Conservation (phyloP, 2,113 vertebrate species). For the Piprites chloris region DNA sequence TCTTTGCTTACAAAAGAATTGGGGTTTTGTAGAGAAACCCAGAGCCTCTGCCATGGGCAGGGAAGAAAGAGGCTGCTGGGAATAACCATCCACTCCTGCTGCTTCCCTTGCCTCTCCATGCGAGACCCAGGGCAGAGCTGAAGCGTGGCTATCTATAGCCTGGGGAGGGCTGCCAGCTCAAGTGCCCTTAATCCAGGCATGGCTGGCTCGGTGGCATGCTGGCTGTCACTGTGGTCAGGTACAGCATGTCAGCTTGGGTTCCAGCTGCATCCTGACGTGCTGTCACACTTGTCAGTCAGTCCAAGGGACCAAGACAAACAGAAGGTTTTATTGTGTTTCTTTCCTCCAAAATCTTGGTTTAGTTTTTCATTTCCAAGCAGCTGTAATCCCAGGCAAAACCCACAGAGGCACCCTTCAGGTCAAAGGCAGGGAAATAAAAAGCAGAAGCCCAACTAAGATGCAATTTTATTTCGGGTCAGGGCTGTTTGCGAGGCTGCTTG, state of each 20-base stretch:
- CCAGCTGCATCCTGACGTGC: not conserved
- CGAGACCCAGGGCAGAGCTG: accelerated
- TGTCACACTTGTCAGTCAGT: not conserved
- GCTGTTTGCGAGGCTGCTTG: not conserved
- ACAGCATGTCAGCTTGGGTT: not conserved
- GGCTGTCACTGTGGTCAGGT: not conserved
- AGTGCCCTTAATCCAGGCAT: accelerated
- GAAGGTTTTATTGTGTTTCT: not conserved
- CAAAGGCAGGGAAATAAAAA: not conserved
- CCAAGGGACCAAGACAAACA: not conserved
- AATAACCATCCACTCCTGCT: not conserved
- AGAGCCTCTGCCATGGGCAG: not conserved
- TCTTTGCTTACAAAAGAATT: not conserved
- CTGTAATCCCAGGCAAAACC: not conserved
- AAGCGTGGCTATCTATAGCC: not conserved
- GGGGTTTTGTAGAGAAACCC: not conserved
- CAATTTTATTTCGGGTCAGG: not conserved
- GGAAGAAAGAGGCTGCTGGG: accelerated
- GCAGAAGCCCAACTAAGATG: not conserved
- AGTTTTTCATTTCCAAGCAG: not conserved
- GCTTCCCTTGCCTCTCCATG: not conserved
- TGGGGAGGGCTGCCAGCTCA: not conserved
- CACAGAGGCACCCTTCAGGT: not conserved
- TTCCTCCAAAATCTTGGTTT: not conserved
- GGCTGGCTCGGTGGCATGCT: not conserved